Base-by-base conservation (phyloP, 1,140 invertebrate genomes). In the Trichonephila inaurata region DNA sequence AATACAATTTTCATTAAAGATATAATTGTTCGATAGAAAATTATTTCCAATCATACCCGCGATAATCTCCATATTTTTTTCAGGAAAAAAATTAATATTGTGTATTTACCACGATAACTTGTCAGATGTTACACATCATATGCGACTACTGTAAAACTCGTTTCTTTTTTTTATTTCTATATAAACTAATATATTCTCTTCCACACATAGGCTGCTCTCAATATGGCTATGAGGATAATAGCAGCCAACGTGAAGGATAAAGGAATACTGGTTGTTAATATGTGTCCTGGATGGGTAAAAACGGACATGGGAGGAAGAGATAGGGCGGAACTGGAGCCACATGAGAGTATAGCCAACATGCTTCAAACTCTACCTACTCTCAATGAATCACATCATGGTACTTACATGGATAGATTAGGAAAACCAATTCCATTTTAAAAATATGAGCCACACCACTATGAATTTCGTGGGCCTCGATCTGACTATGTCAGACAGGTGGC, bases 371-470 rank as follows among this genome's bases (percentile, higher is more conserved):
- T 92, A n/a, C 21, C 60, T 2, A 33, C 5, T 19, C 8, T 92
- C 12, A 86, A 66, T 24, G 83, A 86, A 24, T 62, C 51, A 0
- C 18, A 86, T 19, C 91, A 92, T 28, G 91, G 82, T 3, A 18
- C 3, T 5, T 92, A 85, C 33, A 51, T 98, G 96, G 97, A 98
- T 99, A 81, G 89, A 91, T n/a, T 61, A 4, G 89, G 69, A 77
- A 89, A 72, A 19, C 58, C 40, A 18, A 51, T 51, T 58, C 88
- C 66, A 0, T 88, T 88, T 88, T 88, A 88, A 88, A 24, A 60
- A 85, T 40, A 3, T 28, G 28, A 28, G n/a, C n/a, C n/a, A n/a
- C n/a, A n/a, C n/a, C n/a, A n/a, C n/a, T n/a, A n/a, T n/a, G n/a
- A n/a, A n/a, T n/a, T n/a, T n/a, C n/a, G n/a, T n/a, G n/a, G n/a